Base-by-base conservation (phyloP, 2,888 invertebrate genomes). In the Lithosia quadra region DNA sequence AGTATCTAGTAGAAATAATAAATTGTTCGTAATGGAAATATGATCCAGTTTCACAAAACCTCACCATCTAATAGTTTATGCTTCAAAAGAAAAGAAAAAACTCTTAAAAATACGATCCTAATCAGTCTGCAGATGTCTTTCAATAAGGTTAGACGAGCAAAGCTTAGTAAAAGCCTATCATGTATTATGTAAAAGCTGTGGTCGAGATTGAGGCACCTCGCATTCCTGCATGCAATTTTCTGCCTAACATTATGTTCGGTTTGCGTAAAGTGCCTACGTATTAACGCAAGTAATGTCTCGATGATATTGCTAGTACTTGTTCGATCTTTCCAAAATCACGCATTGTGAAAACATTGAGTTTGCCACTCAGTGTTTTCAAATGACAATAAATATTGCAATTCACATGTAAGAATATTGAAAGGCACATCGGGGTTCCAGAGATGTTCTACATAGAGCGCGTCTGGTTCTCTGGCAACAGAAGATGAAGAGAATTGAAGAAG, bases 241-340 rank as follows among this genome's bases (percentile, higher is more conserved):
- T 24, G 49, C n/a, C 13, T 59, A 53, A 66, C 28, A 58, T 34
- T 39, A 43, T 56, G 39, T 55, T 22, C 55, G 55, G 21, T 67
- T 49, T 34, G 15, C 34, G 36, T 59, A 34, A 36, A 57, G 49
- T 75, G 53, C 36, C n/a, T 49, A 49, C 18, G 58, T 68, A 73
- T 80, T 80, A 76, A 67, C 62, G 78, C 73, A 67, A 43, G 66
- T 72, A 69, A 72, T 76, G 68, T 60, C 67, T 61, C 56, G 22
- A 74, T 57, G 78, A 69, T 67, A 57, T 36, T 49, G 62, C 33
- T 67, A 69, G 68, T 64, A 75, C 68, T 69, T 68, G 71, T 71
- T 62, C 55, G 65, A 65, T 36, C 43, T 60, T 69, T 78, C 64
- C 22, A 5, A 63, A 11, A 33, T 53, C 43, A 21, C 22, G n/a